Conservation (phyloP, 1,140 invertebrate genomes). For the Marisa cornuarietis region DNA sequence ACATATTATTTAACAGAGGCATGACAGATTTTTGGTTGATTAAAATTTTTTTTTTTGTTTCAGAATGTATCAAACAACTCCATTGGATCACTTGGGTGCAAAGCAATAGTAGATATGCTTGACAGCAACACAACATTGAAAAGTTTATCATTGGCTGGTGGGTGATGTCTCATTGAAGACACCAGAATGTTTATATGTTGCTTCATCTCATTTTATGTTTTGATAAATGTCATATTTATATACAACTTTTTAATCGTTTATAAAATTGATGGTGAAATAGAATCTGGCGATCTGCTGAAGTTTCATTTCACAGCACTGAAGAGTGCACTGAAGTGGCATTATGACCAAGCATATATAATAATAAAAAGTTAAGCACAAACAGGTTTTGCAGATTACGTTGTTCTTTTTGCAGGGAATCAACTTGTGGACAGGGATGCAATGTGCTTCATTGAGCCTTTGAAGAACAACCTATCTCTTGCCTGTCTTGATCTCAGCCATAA, state of each 20-base stretch:
- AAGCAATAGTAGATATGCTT: conserved; percentile 49
- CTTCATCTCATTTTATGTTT: no score
- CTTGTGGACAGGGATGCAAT: conserved; percentile 45
- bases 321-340: no score
- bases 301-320: no score
- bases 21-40: no score
- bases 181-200: no score
- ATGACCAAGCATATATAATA: no score
- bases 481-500: conserved; percentile 56
- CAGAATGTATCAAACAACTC: conserved; percentile 57
- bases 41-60: conserved; percentile 1
- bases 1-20: no score
- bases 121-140: conserved; percentile 55
- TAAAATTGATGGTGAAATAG: no score
- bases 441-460: conserved; percentile 45
- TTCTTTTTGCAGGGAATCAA: conserved; percentile 46
- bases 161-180: neutral
- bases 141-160: conserved; percentile 48
- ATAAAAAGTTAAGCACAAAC: no score
- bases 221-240: no score
- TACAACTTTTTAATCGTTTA: no score
- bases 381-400: neutral
- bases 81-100: conserved; percentile 38
- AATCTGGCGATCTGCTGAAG: no score
- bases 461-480: conserved; percentile 47